phyloP scores from a whole-genome alignment of 2,113 vertebrate genomes.

The Pteronura brasiliensis region DNA sequence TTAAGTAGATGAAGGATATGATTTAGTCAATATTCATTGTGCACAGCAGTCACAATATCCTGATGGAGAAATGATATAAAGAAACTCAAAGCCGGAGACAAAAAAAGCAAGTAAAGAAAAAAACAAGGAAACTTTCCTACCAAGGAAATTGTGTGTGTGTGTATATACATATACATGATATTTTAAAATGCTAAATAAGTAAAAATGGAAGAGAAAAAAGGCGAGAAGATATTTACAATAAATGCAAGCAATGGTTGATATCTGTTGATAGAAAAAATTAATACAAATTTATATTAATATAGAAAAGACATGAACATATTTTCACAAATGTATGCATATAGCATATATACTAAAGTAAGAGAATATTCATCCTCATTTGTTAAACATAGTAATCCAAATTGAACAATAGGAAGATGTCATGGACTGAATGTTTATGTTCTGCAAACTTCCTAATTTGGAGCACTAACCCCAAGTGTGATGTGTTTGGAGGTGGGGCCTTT shows the following conservation, averaged over 20 bases:
- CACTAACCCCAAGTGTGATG: no score
- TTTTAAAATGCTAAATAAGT: background rate
- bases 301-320: background rate
- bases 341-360: background rate
- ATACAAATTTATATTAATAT: background rate
- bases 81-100: background rate
- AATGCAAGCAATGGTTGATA: background rate
- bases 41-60: background rate
- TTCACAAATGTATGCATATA: background rate
- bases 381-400: background rate
- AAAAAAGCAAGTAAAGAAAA: background rate
- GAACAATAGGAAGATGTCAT: background rate
- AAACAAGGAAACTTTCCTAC: background rate
- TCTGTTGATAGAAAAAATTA: background rate
- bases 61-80: background rate
- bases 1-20: background rate
- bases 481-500: background rate
- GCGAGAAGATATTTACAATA: background rate
- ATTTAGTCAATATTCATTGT: slow-evolving; percentile 34
- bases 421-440: background rate
- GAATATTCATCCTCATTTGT: background rate
- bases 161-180: no score
- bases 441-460: background rate
- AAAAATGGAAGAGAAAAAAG: background rate
- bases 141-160: no score